Conservation (phyloP, 2,888 invertebrate species). For the Coecobrya sp. region DNA sequence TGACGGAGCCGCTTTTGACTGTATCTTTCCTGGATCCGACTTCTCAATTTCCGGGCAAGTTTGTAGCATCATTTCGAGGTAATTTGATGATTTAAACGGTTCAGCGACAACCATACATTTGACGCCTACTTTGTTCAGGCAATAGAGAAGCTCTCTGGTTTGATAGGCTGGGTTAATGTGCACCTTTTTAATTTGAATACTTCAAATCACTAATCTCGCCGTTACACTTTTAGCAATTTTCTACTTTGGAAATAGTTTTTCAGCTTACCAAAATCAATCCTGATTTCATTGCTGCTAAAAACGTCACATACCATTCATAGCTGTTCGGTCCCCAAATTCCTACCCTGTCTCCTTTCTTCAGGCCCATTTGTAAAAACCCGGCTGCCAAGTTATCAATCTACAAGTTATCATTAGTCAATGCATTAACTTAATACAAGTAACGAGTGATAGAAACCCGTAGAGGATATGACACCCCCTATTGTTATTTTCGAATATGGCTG, state of each 20-base stretch:
- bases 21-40: constrained; percentile 89
- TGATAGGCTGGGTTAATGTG: constrained; percentile 93
- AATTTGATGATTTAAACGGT: constrained; percentile 91
- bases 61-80: constrained; percentile 90
- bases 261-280: constrained; percentile 91
- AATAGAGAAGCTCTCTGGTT: constrained; percentile 91
- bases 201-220: background rate
- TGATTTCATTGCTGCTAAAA: constrained; percentile 91
- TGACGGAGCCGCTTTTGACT: constrained; percentile 59
- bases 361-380: constrained; percentile 91
- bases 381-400: constrained; percentile 92
- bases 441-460: background rate
- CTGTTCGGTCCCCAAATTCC: constrained; percentile 94
- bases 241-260: background rate
- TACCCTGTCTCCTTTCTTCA: constrained; percentile 92
- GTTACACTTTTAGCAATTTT: background rate
- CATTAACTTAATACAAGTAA: background rate
- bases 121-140: constrained; percentile 91
- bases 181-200: constrained; percentile 88
- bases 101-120: constrained; percentile 91
- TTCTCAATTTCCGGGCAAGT: constrained; percentile 90
- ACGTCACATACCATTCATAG: constrained; percentile 92
- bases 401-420: background rate
- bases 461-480: no score
- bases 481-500: background rate